Evolutionary conservation across 2,888 invertebrate species (phyloP), one percentile per base, ranked within the genome.

Genomic region (Agonopterix heracliana): DNA sequence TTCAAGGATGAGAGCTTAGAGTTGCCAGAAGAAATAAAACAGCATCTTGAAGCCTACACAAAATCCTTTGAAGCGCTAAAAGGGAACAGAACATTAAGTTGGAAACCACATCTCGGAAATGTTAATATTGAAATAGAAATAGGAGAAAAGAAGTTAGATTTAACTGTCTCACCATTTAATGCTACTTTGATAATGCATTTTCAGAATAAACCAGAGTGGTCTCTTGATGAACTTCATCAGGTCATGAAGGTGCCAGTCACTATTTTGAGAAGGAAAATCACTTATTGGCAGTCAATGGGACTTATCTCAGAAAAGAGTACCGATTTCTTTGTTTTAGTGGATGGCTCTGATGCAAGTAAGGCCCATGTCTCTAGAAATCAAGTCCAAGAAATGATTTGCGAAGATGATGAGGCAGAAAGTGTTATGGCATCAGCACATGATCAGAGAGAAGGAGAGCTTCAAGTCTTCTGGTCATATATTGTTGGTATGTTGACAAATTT

Each of bases 401-500:
- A 96, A 63, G 98, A 98, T 74, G 97, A 96, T 63, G 98, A 98
- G 76, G 89, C 93, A 1, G 98, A 98, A 80, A 97, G 97, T 73
- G 97, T 95, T 0, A 96, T 97, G 95, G 97, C 97, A 1, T 97
- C 97, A 13, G 95, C 96, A 1, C 96, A 96, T 74, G 97, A 97
- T 73, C 98, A 98, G 76, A 90, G 97, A 51, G 97, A 98, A 81
- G 97, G 97, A 63, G 98, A 98, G 75, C 86, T 98, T 50, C 97
- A 97, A 90, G 93, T 93, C 45, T 97, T 98, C 78, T 98, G 98
- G 98, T 96, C 97, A 0, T 98, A 98, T 70, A 97, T 98, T 63
- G 95, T 97, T 44, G 98, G 98, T 12, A 98, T 98, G 98, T 82
- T 98, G 50, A 97, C 97, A 9, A 98, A 98, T 87, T 87, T 98